These are phyloP conservation scores for Pseudobourletiella spinata DNA, from an alignment of 1,140 invertebrate species.

Conservation along the genomic window DNA sequence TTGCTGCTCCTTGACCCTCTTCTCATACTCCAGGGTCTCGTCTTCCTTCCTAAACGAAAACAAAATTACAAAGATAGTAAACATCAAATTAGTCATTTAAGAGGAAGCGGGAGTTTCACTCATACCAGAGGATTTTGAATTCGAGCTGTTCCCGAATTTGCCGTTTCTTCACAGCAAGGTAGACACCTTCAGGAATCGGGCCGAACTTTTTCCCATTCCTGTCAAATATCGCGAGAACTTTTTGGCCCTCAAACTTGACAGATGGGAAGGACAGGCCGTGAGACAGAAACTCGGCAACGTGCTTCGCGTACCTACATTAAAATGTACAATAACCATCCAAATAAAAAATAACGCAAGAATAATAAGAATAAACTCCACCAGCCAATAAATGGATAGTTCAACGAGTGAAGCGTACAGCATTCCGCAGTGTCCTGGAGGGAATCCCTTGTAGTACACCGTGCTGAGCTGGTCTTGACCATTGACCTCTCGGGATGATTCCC, in stretches of 20 bases:
- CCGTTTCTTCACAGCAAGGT: constrained; percentile 26
- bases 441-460: constrained; percentile 65
- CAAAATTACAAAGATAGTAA: too few species aligned
- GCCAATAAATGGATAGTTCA: constrained; percentile 5
- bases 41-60: constrained; percentile 13
- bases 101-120: too few species aligned
- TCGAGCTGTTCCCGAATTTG: constrained; percentile 19
- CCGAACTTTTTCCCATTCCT: constrained; percentile 25
- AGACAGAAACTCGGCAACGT: constrained; percentile 16
- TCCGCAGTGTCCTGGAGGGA: constrained; percentile 60
- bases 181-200: constrained; percentile 26
- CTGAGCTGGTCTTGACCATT: constrained; percentile 62
- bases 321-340: not conserved
- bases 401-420: constrained; percentile 62
- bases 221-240: constrained; percentile 28
- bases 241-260: constrained; percentile 28
- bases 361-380: not conserved
- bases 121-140: constrained; percentile 27
- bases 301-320: constrained; percentile 20
- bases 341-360: not conserved
- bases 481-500: constrained; percentile 51
- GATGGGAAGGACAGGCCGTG: constrained; percentile 18
- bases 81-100: too few species aligned
- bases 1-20: not conserved
- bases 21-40: not conserved